Evolutionary conservation across 2,113 vertebrate species (phyloP).

Genomic region (Corythaeola cristata): DNA sequence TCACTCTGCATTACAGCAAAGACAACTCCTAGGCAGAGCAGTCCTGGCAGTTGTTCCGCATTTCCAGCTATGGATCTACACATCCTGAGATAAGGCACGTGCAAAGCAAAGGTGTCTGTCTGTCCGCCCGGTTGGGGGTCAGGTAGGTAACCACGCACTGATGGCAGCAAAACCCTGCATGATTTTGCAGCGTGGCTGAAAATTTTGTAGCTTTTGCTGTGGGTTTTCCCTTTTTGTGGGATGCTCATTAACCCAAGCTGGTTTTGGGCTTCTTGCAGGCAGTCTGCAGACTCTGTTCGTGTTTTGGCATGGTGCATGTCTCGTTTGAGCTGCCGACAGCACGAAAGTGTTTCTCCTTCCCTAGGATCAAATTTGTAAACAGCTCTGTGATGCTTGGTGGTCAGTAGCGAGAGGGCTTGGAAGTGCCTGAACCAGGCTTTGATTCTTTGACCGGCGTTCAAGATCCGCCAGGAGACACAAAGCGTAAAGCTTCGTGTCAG

Average conservation of each 20-base stretch:
- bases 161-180: background rate
- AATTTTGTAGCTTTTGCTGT: background rate
- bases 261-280: background rate
- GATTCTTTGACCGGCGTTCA: background rate
- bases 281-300: too few relatives aligned
- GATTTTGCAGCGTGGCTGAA: background rate
- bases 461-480: background rate
- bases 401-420: background rate
- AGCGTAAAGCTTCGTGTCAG: background rate
- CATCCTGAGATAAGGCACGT: background rate
- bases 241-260: rapidly evolving
- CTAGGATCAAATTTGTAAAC: background rate
- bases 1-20: rapidly evolving
- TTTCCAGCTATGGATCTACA: background rate
- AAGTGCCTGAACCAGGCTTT: background rate
- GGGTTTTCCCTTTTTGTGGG: background rate
- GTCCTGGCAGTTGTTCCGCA: rapidly evolving
- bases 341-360: background rate
- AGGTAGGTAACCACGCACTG: background rate
- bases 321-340: background rate
- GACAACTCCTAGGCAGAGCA: background rate
- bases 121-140: background rate
- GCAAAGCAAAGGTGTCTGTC: background rate
- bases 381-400: background rate
- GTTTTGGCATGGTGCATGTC: rapidly evolving